These are phyloP conservation scores for Podocnemis expansa DNA, from an alignment of 2,113 vertebrate genomes.

Conservation along the genomic window DNA sequence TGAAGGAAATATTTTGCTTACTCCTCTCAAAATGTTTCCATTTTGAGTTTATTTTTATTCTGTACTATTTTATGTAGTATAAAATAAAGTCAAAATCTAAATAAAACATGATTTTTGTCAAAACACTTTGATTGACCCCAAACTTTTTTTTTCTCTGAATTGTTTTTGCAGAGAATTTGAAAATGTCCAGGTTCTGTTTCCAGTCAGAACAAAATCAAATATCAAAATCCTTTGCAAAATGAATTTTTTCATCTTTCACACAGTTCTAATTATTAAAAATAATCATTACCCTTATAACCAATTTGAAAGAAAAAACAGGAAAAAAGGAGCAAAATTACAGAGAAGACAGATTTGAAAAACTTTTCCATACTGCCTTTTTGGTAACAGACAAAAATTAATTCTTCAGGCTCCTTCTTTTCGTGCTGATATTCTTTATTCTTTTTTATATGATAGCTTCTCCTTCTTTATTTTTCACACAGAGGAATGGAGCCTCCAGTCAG, in stretches of 20 bases:
- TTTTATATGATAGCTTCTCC: background rate
- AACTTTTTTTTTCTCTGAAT: background rate
- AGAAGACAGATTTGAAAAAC: background rate
- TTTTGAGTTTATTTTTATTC: background rate
- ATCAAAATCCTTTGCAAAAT: background rate
- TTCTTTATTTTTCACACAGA: background rate
- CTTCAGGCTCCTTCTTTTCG: background rate
- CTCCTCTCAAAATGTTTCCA: background rate
- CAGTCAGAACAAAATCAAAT: background rate
- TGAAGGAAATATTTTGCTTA: background rate
- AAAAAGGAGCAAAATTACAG: background rate
- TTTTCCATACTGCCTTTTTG: background rate
- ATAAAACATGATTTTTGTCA: background rate
- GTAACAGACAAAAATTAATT: background rate
- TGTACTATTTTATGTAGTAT: background rate
- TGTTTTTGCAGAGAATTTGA: background rate
- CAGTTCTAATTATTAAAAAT: background rate
- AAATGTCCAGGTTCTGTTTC: background rate
- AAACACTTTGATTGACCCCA: background rate
- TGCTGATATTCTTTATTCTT: background rate
- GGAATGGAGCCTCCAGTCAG: background rate
- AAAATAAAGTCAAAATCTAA: background rate
- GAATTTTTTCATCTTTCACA: background rate
- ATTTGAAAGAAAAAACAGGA: background rate
- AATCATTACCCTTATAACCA: background rate